phyloP scores from a whole-genome alignment of 2,113 vertebrate genomes.

The Centrocercus urophasianus region DNA sequence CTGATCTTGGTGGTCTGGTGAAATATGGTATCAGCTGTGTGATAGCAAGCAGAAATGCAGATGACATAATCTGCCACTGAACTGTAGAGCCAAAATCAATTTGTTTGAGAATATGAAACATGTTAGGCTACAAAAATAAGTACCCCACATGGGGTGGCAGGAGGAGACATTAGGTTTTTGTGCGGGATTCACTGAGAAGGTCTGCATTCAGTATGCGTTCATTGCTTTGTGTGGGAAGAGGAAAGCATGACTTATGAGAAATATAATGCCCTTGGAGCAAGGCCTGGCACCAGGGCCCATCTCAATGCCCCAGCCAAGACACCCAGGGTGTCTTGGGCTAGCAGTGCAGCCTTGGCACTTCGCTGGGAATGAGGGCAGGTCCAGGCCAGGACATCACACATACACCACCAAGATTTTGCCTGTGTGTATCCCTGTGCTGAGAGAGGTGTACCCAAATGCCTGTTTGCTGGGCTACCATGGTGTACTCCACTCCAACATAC shows the following conservation, averaged over 20 bases:
- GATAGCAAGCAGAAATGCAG: background rate
- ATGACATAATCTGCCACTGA: background rate
- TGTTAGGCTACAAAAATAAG: conserved; percentile 45
- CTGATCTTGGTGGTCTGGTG: background rate
- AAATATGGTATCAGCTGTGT: background rate
- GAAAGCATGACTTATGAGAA: background rate
- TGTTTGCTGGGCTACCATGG: background rate
- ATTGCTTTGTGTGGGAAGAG: background rate
- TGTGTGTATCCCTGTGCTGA: background rate
- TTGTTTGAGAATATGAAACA: conserved; percentile 1
- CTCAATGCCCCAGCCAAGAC: background rate
- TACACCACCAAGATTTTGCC: background rate
- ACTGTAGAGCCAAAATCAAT: conserved; percentile 7
- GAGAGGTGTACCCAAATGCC: background rate
- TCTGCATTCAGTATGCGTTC: background rate
- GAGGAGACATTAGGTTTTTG: background rate
- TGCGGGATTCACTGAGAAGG: background rate
- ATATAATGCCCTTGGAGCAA: background rate
- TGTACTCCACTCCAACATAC: background rate
- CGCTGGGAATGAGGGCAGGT: background rate
- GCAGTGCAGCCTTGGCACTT: background rate
- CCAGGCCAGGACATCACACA: background rate
- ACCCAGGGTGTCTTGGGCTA: background rate
- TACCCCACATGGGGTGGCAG: background rate
- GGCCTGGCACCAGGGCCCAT: fast-evolving